A percentile compares a stretch with the other conserved stretches of the same genome.
Evolutionary conservation across 2,888 invertebrate species (phyloP).

Genomic region (Ptilodon capucinus): DNA sequence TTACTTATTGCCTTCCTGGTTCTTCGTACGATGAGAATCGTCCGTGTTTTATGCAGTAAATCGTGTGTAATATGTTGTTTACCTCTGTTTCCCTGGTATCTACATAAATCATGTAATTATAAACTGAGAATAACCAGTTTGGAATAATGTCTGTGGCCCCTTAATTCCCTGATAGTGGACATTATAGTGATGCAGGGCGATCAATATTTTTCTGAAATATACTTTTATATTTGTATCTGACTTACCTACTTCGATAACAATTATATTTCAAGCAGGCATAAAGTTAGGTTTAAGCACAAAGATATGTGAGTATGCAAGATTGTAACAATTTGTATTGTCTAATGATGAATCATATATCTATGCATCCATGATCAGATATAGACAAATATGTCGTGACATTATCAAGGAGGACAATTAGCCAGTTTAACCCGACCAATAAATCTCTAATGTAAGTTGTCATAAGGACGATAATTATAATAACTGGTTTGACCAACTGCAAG

Average conservation of each 20-base stretch:
- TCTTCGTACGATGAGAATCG: not conserved
- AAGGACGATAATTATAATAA: not conserved
- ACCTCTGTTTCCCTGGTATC: not conserved
- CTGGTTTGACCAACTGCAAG: not conserved
- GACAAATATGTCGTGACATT: not conserved
- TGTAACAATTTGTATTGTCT: not conserved
- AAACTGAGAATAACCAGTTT: too few species aligned
- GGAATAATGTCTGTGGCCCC: too few species aligned
- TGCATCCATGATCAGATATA: too few species aligned
- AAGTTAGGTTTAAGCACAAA: too few species aligned
- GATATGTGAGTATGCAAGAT: not conserved
- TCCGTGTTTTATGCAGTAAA: not conserved
- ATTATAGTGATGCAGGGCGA: too few species aligned
- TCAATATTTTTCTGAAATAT: too few species aligned
- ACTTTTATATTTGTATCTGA: too few species aligned
- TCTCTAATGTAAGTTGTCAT: not conserved
- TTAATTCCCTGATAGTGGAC: too few species aligned
- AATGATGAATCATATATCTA: not conserved
- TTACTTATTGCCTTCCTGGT: constrained; percentile 14
- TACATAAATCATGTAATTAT: not conserved
- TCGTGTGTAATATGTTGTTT: not conserved
- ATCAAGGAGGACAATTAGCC: not conserved
- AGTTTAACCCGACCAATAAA: not conserved
- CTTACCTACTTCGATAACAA: too few species aligned
- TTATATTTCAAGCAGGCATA: too few species aligned